Percentiles rank a stretch among this genome's conserved stretches.
phyloP scores from a whole-genome alignment of 2,888 invertebrate genomes.

The Thumatha senex region DNA sequence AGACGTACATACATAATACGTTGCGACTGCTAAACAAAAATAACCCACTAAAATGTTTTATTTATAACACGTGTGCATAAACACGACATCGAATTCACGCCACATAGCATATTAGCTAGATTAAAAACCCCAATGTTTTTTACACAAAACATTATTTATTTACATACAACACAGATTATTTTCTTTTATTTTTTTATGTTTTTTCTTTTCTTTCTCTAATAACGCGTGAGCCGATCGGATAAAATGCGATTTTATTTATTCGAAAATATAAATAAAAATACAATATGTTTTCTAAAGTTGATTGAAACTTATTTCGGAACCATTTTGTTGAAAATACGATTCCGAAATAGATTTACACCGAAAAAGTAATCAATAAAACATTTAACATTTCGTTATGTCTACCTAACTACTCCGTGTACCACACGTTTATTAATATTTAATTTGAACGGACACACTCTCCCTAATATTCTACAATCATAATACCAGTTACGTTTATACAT shows the following conservation, averaged over 20 bases:
- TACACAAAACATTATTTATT: slow-evolving; percentile 47
- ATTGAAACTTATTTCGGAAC: background rate
- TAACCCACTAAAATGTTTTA: slow-evolving; percentile 12
- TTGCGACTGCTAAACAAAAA: slow-evolving; percentile 13
- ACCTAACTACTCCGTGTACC: slow-evolving; percentile 45
- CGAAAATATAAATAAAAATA: slow-evolving; percentile 64
- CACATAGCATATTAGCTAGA: slow-evolving; percentile 53
- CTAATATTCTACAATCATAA: slow-evolving; percentile 48
- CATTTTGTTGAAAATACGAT: slow-evolving; percentile 8
- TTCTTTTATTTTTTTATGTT: slow-evolving; percentile 57
- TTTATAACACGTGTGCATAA: slow-evolving; percentile 5
- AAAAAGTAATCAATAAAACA: slow-evolving; percentile 4
- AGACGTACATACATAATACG: slow-evolving; percentile 46
- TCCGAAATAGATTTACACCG: background rate
- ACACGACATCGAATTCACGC: slow-evolving; percentile 41
- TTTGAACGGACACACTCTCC: slow-evolving; percentile 54
- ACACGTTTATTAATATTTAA: slow-evolving; percentile 39
- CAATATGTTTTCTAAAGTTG: too few species aligned
- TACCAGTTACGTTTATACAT: slow-evolving; percentile 37
- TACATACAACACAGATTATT: slow-evolving; percentile 52
- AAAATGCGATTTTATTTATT: slow-evolving; percentile 29
- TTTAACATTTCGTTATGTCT: slow-evolving; percentile 35
- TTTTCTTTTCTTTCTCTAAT: slow-evolving; percentile 45
- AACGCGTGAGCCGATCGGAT: slow-evolving; percentile 45
- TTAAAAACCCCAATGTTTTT: slow-evolving; percentile 56